Evolutionary conservation across 2,888 invertebrate genomes (phyloP).

Genomic region (Drosophila borborema): DNA sequence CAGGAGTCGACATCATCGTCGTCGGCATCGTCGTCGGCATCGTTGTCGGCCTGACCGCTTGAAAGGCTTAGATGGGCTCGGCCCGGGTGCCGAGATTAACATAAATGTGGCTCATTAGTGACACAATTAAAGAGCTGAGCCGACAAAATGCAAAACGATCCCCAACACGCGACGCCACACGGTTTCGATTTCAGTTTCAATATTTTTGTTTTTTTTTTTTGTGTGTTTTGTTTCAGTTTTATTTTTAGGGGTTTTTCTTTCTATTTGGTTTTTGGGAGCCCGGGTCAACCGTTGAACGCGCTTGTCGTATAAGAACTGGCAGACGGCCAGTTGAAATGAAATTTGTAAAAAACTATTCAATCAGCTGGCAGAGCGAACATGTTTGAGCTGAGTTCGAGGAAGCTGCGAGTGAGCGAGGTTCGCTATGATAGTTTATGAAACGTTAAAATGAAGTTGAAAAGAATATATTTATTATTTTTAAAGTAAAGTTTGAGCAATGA

Average conservation of each 20-base stretch:
- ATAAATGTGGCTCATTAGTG: constrained; percentile 81
- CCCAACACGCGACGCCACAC: constrained; percentile 22
- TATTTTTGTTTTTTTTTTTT: constrained; percentile 2
- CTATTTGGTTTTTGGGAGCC: constrained; percentile 21
- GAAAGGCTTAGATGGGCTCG: constrained; percentile 64
- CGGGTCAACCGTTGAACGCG: constrained; percentile 66
- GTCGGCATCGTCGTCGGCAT: constrained; percentile 5
- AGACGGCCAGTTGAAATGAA: constrained; percentile 55
- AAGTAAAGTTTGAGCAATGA: too few species aligned
- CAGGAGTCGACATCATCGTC: constrained; percentile 7
- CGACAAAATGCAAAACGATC: constrained; percentile 39
- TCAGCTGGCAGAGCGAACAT: constrained; percentile 57
- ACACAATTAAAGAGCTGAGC: constrained; percentile 75
- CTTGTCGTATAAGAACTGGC: constrained; percentile 73
- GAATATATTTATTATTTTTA: neutral
- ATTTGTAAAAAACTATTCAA: constrained; percentile 59
- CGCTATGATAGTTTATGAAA: neutral
- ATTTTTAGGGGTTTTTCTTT: constrained; percentile 6
- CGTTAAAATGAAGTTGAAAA: neutral
- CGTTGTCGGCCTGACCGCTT: constrained; percentile 41
- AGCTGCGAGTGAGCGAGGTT: constrained; percentile 40
- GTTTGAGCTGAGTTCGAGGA: constrained; percentile 58
- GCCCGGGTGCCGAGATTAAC: constrained; percentile 78
- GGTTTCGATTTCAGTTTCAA: constrained; percentile 12
- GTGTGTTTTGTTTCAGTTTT: neutral